Percentiles rank a stretch among this genome's conserved stretches.
Conservation (phyloP, 2,797 vertebrate genomes). For the Eulemur rubriventer region DNA sequence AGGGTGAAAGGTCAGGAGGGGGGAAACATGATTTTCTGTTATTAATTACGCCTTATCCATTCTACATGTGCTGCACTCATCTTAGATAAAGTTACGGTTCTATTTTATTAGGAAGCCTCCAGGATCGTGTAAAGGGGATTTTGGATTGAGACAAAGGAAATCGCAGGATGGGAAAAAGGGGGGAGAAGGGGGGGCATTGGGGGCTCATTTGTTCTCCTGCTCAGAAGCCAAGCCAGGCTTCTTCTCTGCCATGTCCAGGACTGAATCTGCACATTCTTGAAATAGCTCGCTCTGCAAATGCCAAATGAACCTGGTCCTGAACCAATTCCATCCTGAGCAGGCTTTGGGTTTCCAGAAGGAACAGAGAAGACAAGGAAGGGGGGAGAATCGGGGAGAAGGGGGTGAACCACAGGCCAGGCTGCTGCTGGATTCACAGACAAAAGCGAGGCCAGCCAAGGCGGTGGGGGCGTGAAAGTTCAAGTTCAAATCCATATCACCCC, state of each 20-base stretch:
- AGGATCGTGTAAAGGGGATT: slow-evolving; percentile 38
- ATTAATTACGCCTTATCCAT: slow-evolving; percentile 84
- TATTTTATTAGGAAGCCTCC: slow-evolving; percentile 81
- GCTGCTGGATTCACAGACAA: slow-evolving; percentile 65
- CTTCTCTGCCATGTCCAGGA: slow-evolving; percentile 47
- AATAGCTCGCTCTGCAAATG: slow-evolving; percentile 50
- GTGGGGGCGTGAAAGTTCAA: slow-evolving; percentile 67
- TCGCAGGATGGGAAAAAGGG: not conserved
- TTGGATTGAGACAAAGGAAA: slow-evolving; percentile 74
- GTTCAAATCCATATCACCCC: slow-evolving; percentile 33
- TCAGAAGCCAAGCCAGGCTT: slow-evolving; percentile 27
- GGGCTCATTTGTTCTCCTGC: not conserved
- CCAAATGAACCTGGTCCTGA: not conserved
- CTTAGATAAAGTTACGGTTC: slow-evolving; percentile 86
- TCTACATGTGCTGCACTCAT: slow-evolving; percentile 75
- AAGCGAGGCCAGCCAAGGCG: not conserved
- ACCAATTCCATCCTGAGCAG: not conserved
- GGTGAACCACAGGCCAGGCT: rapidly evolving
- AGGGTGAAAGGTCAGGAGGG: slow-evolving; percentile 82
- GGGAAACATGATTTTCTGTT: slow-evolving; percentile 86
- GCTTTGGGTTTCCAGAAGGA: slow-evolving; percentile 9
- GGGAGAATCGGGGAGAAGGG: not conserved
- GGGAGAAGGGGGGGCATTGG: not conserved
- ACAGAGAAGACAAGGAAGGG: not conserved
- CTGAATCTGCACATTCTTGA: slow-evolving; percentile 79